phyloP scores from a whole-genome alignment of 2,888 invertebrate species.

The Zeuzera pyrina region DNA sequence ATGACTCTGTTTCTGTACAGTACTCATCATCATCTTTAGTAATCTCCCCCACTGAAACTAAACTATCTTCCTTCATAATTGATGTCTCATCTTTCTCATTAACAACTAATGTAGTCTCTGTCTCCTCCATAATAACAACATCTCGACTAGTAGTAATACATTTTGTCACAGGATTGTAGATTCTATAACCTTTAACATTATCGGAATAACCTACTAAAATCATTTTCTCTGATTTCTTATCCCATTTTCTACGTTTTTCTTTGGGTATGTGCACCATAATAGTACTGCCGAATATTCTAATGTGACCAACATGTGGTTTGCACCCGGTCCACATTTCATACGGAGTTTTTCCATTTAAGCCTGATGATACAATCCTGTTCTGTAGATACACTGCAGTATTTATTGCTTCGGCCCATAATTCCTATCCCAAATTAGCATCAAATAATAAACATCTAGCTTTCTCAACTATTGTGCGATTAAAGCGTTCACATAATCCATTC shows the following conservation, averaged over 20 bases:
- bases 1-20: too few species aligned
- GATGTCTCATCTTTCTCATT: too few species aligned
- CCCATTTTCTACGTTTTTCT: background rate
- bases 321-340: constrained; percentile 6
- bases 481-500: constrained; percentile 23
- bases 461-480: constrained; percentile 21
- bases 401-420: background rate
- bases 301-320: constrained; percentile 8
- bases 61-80: too few species aligned
- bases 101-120: too few species aligned
- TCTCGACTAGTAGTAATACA: background rate
- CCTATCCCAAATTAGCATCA: background rate
- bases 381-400: constrained; percentile 1
- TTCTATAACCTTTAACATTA: background rate
- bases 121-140: background rate
- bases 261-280: background rate
- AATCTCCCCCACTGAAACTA: too few species aligned
- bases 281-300: constrained; percentile 1
- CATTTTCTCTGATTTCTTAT: background rate
- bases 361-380: constrained; percentile 7
- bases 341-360: constrained; percentile 7
- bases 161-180: background rate
- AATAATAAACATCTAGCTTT: constrained; percentile 19
- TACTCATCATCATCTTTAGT: too few species aligned
- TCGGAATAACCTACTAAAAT: background rate